Percentiles rank a stretch among this genome's conserved stretches.
phyloP scores from a whole-genome alignment of 2,113 vertebrate genomes.

The Pachyramphus minor region DNA sequence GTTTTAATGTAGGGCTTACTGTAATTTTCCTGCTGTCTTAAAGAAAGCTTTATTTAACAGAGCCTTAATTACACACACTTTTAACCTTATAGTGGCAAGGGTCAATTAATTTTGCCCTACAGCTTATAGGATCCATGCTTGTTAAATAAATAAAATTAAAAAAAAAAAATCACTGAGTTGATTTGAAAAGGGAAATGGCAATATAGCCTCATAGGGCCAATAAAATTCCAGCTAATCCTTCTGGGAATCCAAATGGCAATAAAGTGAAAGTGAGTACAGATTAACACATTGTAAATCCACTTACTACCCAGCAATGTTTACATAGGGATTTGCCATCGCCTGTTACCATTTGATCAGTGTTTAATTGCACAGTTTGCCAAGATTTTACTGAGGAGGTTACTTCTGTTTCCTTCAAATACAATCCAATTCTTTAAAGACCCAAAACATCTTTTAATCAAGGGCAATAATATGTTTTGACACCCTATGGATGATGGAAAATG shows the following conservation, averaged over 20 bases:
- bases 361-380: slow-evolving; percentile 78
- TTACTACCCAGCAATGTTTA: slow-evolving; percentile 79
- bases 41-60: neutral
- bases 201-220: slow-evolving; percentile 85
- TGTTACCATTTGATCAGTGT: slow-evolving; percentile 81
- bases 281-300: slow-evolving; percentile 86
- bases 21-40: neutral
- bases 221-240: slow-evolving; percentile 91
- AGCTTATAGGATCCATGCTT: slow-evolving; percentile 14
- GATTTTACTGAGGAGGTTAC: slow-evolving; percentile 67
- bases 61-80: slow-evolving; percentile 40
- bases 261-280: slow-evolving; percentile 88
- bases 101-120: slow-evolving; percentile 57
- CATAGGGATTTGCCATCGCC: slow-evolving; percentile 77
- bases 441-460: slow-evolving; percentile 58
- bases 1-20: neutral
- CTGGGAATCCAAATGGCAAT: slow-evolving; percentile 90
- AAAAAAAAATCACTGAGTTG: slow-evolving; percentile 13
- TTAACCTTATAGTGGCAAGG: slow-evolving; percentile 15
- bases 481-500: neutral
- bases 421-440: slow-evolving; percentile 67
- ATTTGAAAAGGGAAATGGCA: slow-evolving; percentile 69
- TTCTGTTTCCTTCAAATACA: slow-evolving; percentile 69
- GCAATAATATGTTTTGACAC: slow-evolving; percentile 7
- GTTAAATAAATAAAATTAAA: slow-evolving; percentile 63